Evolutionary conservation across 2,113 vertebrate genomes (phyloP), one percentile per base, ranked within the genome.

Genomic region (Thalassoma bifasciatum): DNA sequence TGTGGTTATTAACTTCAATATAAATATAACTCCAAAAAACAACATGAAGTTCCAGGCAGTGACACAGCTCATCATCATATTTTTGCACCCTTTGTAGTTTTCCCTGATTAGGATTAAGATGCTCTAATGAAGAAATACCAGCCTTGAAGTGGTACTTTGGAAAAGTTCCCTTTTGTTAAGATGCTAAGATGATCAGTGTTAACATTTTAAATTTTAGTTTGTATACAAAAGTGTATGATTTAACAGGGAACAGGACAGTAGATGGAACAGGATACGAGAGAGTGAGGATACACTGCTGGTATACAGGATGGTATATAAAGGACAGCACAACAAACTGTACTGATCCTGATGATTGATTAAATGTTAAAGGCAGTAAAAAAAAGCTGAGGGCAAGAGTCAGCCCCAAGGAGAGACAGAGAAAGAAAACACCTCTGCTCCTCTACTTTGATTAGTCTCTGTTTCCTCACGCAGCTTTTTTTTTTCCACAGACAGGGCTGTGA

Each of bases 361-460:
- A 42, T 19, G 44, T 59, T 42, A 24, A 59, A 26, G 2, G 44
- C 22, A 53, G n/a, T 23, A 16, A 49, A 21, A 12, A 65, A 23
- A 23, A 42, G 36, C 56, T 62, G 42, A 51, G 72, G 58, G 50
- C 59, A 47, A 46, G 38, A 64, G 61, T 69, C 69, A 65, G 83
- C 56, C 50, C 51, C 60, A 21, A 79, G 36, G 21, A 70, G 42
- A 24, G 9, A 54, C 50, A 40, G 30, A 57, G n/a, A 47, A 19
- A 63, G 37, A 69, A 65, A 54, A 61, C 56, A 51, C 42, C 54
- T 42, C 9, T 37, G 68, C 64, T 75, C 44, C 3, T 46, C 44
- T 46, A 8, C 44, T 46, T 46, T 46, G 44, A 46, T 46, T 57
- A 75, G 52, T 56, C 22, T 46, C 53, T 8, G 46, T 65, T 84